Base-by-base conservation (phyloP, 2,888 invertebrate genomes). In the Amiota communis region DNA sequence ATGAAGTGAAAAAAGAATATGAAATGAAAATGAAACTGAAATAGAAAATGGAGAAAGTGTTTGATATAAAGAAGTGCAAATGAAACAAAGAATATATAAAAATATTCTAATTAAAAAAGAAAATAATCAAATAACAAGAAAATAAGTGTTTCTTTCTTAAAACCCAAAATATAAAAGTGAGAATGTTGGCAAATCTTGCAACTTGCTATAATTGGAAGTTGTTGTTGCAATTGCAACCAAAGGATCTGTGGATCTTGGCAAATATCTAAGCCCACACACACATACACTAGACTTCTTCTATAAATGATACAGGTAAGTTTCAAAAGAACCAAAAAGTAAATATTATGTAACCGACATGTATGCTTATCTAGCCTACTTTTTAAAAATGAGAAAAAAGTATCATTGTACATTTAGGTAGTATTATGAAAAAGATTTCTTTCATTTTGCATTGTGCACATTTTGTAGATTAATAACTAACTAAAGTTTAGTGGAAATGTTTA, bases 171-270 rank as follows among this genome's bases (percentile, higher is more conserved):
- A 12, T 36, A 47, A 64, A 47, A 68, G 68, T 53, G 68, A 72
- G n/a, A 63, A 83, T 83, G 83, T 81, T 86, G 86, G 84, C 81
- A 77, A 82, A 80, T 80, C 81, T 83, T 77, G 83, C 77, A 79
- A 82, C 79, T 75, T 81, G 79, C 78, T 82, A 79, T 75, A 83
- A 86, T 84, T 86, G 88, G 77, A 78, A 80, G 83, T 84, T 87
- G 80, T 83, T 87, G 79, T 81, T 87, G 82, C 85, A 84, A 74
- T 84, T 87, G 80, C 88, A 86, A 82, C 87, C 86, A 77, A 86
- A 87, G 83, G 87, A 86, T 86, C 81, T 87, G 81, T 86, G 87
- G 84, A 86, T 87, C 80, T 85, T 87, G 78, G 77, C 80, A 75
- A 79, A 75, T 36, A 53, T 75, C 59, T 80, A 84, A 81, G 76